Evolutionary conservation across 2,888 invertebrate genomes (phyloP).

Genomic region (Sminthurides aquaticus): DNA sequence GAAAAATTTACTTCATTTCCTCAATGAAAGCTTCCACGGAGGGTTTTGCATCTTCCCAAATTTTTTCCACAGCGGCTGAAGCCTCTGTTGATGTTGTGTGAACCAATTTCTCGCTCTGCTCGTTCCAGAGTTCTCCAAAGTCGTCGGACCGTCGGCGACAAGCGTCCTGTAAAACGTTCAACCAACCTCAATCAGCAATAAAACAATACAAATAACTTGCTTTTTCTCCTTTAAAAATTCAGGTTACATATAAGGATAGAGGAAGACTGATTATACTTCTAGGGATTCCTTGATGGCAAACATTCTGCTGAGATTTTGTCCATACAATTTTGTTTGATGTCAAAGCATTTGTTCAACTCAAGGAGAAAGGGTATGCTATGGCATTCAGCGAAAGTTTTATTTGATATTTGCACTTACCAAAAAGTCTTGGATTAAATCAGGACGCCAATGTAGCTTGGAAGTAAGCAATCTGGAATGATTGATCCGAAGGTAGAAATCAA

Average conservation of each 20-base stretch:
- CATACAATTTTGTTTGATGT: too few species aligned
- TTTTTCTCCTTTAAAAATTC: too few species aligned
- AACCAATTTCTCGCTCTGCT: conserved; percentile 34
- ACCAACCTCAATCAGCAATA: too few species aligned
- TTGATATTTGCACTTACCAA: too few species aligned
- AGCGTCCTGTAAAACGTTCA: conserved; percentile 5
- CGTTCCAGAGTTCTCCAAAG: conserved; percentile 26
- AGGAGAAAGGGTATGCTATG: too few species aligned
- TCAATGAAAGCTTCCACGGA: conserved; percentile 62
- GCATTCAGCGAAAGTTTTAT: too few species aligned
- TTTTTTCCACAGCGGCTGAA: conserved; percentile 57
- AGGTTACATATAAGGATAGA: too few species aligned
- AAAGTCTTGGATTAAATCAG: conserved; percentile 58
- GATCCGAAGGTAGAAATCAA: conserved; percentile 68
- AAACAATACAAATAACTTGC: too few species aligned
- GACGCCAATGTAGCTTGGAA: conserved; percentile 71
- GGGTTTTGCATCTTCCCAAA: conserved; percentile 69
- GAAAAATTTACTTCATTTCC: conserved; percentile 55
- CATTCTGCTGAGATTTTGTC: too few species aligned
- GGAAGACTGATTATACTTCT: too few species aligned
- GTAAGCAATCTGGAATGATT: conserved; percentile 77
- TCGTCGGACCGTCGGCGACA: conserved; percentile 14
- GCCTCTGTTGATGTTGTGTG: conserved; percentile 53
- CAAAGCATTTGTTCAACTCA: too few species aligned
- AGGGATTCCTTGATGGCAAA: too few species aligned